Conservation (phyloP, 2,888 invertebrate genomes). For the Cremastinae sp. region DNA sequence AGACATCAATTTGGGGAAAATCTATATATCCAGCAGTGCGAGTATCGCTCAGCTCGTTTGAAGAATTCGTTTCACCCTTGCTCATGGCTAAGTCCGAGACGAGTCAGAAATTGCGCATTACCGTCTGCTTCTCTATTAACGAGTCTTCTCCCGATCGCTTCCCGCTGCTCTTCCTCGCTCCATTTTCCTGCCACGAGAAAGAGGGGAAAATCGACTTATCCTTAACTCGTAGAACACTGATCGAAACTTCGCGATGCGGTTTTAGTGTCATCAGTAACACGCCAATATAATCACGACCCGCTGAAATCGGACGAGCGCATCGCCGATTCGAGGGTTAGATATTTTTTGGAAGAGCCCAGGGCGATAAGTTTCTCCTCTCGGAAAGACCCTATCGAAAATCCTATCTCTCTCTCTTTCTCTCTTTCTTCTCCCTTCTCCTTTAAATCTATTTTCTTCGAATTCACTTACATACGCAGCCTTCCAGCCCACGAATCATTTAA, state of each 20-base stretch:
- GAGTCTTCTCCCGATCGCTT: constrained; percentile 26
- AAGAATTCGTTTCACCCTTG: constrained; percentile 42
- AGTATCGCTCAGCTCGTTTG: constrained; percentile 29
- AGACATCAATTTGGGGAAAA: not conserved
- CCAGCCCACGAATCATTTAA: not conserved
- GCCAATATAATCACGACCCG: constrained; percentile 37
- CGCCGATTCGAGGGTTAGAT: constrained; percentile 18
- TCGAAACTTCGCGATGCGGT: constrained; percentile 47
- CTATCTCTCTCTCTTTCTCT: not conserved
- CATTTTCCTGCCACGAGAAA: constrained; percentile 57
- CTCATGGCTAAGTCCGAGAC: constrained; percentile 29
- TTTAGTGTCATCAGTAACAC: constrained; percentile 43
- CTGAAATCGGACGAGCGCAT: constrained; percentile 25
- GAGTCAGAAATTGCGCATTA: constrained; percentile 47
- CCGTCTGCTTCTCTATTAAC: constrained; percentile 44
- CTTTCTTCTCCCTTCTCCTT: constrained; percentile 19
- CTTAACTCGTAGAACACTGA: constrained; percentile 39
- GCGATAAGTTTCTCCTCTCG: constrained; percentile 27
- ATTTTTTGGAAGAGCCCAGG: constrained; percentile 19
- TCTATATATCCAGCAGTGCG: not conserved
- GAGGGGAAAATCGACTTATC: constrained; percentile 67
- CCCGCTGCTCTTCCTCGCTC: constrained; percentile 2
- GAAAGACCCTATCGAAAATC: constrained; percentile 22
- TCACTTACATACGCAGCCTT: constrained; percentile 27
- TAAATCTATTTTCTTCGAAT: constrained; percentile 17